Percentiles rank a stretch among this genome's conserved stretches.
Evolutionary conservation across 1,140 invertebrate genomes (phyloP).

Genomic region (Schlechtendalia chinensis): DNA sequence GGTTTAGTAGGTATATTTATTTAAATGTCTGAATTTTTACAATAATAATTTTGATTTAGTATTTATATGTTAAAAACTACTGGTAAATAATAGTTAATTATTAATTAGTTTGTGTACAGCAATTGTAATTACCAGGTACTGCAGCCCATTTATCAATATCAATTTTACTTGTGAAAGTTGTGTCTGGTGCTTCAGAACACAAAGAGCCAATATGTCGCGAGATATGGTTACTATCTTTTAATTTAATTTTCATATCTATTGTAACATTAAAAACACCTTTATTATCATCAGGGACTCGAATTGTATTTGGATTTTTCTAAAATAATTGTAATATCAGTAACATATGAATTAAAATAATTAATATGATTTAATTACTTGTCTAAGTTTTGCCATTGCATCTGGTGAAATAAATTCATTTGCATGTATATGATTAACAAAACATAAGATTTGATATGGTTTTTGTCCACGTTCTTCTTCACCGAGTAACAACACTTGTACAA

Average conservation of each 20-base stretch:
- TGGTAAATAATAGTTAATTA: no score
- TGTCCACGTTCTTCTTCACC: constrained; percentile 92
- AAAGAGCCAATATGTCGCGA: constrained; percentile 72
- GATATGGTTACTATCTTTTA: constrained; percentile 67
- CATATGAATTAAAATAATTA: not conserved
- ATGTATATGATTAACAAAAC: constrained; percentile 85
- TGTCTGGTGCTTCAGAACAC: constrained; percentile 73
- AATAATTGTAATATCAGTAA: constrained; percentile 51
- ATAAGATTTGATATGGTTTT: constrained; percentile 85
- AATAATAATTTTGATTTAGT: no score
- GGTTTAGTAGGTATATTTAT: not conserved
- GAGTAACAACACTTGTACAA: constrained; percentile 85
- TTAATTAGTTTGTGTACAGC: no score
- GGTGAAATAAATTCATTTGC: constrained; percentile 92
- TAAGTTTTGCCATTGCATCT: constrained; percentile 94
- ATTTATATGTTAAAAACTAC: no score
- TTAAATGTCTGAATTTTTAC: not conserved
- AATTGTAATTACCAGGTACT: constrained; percentile 65
- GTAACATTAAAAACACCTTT: constrained; percentile 75
- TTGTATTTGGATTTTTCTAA: constrained; percentile 78
- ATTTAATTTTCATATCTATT: constrained; percentile 76
- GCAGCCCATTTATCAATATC: constrained; percentile 77
- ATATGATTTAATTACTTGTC: constrained; percentile 64
- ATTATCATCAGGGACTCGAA: constrained; percentile 85
- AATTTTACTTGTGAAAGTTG: constrained; percentile 73